Conservation (phyloP, 2,113 vertebrate species). For the Daubentonia madagascariensis region DNA sequence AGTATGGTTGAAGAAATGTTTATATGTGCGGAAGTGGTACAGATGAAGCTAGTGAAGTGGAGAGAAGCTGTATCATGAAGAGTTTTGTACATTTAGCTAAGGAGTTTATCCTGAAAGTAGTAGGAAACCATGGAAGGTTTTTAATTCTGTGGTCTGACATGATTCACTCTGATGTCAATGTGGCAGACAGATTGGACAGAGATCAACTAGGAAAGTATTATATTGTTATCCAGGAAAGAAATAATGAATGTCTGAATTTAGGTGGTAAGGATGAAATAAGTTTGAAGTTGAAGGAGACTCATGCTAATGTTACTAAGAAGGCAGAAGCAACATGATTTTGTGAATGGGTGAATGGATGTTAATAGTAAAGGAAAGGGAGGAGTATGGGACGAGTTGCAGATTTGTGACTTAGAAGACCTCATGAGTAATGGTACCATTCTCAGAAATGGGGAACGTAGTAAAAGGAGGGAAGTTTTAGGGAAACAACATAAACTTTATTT, state of each 20-base stretch:
- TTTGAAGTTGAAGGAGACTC: not conserved
- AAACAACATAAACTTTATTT: not conserved
- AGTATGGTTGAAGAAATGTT: not conserved
- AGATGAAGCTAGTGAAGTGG: not conserved
- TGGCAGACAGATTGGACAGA: not conserved
- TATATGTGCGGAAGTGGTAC: not conserved
- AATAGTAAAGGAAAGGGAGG: not conserved
- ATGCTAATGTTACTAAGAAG: not conserved
- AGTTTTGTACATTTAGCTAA: not conserved
- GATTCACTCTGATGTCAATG: not conserved
- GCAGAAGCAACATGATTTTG: not conserved
- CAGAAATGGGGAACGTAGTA: not conserved
- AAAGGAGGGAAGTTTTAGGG: not conserved
- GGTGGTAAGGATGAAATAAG: not conserved
- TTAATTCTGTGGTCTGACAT: not conserved
- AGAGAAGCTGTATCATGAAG: not conserved
- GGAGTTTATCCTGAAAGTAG: constrained; percentile 1
- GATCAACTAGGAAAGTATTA: not conserved
- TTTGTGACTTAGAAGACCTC: not conserved
- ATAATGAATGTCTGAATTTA: not conserved
- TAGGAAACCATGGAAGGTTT: not conserved
- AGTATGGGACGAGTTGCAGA: not conserved
- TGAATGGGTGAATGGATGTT: not conserved
- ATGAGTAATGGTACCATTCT: not conserved
- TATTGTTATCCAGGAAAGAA: not conserved